Evolutionary conservation across 2,113 vertebrate genomes (phyloP), one percentile per base, ranked within the genome.

Genomic region (Oryzias celebensis): DNA sequence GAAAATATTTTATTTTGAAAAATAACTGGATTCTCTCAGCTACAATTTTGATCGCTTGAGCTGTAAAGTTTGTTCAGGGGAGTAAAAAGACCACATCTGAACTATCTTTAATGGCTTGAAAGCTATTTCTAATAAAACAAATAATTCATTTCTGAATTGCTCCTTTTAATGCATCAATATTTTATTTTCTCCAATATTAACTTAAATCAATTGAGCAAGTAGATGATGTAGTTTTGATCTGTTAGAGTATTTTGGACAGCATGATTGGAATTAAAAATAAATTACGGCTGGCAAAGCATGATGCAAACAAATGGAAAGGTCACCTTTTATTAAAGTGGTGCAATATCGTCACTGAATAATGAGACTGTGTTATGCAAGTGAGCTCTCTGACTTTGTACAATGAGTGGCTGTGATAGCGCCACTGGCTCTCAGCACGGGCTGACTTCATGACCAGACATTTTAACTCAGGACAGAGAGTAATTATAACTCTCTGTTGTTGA

Each of bases 261-360:
- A 10, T 10, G 1, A 71, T 46, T 61, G 64, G 41, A 36, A 65
- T 41, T 65, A 43, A 48, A 76, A 65, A 55, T 61, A 44, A 69
- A 71, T 66, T 18, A 51, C n/a, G 31, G 13, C 8, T 47, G 14
- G 42, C 52, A 26, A 52, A 6, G 22, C 65, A 57, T 41, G 64
- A 57, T 56, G 68, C 46, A 77, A 77, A 83, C 61, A 82, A 76
- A 80, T 15, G 58, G 41, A 85, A 79, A 80, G 78, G 83, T 85
- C 83, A 84, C 61, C 62, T 70, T 77, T 18, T 50, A 67, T 71
- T 68, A 80, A 68, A 31, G 67, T 17, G 43, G 13, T 28, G 62
- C 60, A 54, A 58, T 53, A 5, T 28, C 65, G 44, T 51, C 2
- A 78, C 64, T 80, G 55, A 78, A 66, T 82, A 81, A 84, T 82